Base-by-base conservation (phyloP, 1,140 invertebrate genomes). In the Cyphomyrmex costatus region DNA sequence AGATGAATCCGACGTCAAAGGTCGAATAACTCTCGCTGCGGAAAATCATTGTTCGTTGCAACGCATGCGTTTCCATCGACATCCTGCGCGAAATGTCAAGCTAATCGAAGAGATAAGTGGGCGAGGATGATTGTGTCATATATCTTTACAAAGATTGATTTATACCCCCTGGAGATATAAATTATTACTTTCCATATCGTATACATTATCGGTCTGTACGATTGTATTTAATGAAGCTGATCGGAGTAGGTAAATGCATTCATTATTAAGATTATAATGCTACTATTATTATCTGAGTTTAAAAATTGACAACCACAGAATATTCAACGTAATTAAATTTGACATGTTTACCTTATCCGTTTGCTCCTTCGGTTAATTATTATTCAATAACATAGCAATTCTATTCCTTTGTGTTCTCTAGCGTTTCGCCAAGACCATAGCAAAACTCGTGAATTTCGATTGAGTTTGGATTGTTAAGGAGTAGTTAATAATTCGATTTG, bases 381-480 rank as follows among this genome's bases (percentile, higher is more conserved):
- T 83, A 83, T 83, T 73, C 53, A 60, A 74, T 60, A 83, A 71
- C 60, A n/a, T 30, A 3, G 16, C 68, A 49, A 61, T 74, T 83
- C 66, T 60, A 74, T 73, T 83, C 68, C 79, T 73, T 58, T 82
- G 79, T 74, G n/a, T 60, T 51, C 68, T 73, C 27, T 51, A 60
- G 79, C 42, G 78, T 56, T 58, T 83, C 24, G 68, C 79, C 33
- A 82, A 82, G 65, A 36, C 65, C 51, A 74, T 74, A 49, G 68
- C 68, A 68, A 61, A 46, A 24, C 36, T 42, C 65, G 78, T 24
- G 53, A 74, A 83, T 83, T 83, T 36, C 68, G 68, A 74, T 83
- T 56, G 79, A 83, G 71, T 83, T 82, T 82, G 66, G 66, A 82
- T 73, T 73, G 79, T 82, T 82, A 82, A 56, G 53, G 66, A 73